Base-by-base conservation (phyloP, 2,888 invertebrate species). In the Netelia inedita region DNA sequence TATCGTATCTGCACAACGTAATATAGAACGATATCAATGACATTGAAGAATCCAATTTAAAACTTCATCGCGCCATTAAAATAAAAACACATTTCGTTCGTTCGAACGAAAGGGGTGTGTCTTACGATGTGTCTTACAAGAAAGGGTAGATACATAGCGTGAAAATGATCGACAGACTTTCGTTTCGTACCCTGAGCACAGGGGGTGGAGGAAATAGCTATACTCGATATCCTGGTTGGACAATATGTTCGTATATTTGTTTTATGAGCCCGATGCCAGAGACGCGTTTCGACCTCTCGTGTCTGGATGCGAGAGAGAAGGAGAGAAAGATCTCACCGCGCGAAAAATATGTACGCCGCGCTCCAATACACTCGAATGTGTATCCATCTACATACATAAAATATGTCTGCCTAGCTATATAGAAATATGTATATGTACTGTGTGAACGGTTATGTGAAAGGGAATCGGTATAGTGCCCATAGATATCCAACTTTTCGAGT, bases 401-500 rank as follows among this genome's bases (percentile, higher is more conserved):
- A 75, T 73, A 79, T 74, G 43, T 75, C 21, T 50, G n/a, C 57
- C 16, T 11, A 11, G 16, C 28, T 35, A 1, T 14, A 28, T 41
- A 46, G 28, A 63, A 16, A 46, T 72, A 73, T 65, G 16, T 69
- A 19, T 43, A 43, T 46, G 11, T 9, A 41, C 10, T n/a, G 0
- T 11, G 21, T 59, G 65, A 43, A 59, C 11, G 43, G 43, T 57
- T 46, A 71, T 35, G 19, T 53, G 10, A 66, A 81, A 46, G 50
- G 57, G 76, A 76, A 84, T 80, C 80, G 72, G 76, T 72, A 61
- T 1, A 43, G 71, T 46, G 65, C 55, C 66, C 74, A 79, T 74
- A 61, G 74, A 79, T 79, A 79, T 72, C 72, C 59, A 80, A 84
- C 80, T 80, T 74, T 72, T 80, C 80, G 80, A 84, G 80, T 84